Conservation (phyloP, 2,888 invertebrate genomes). For the Polydrusus cervinus region DNA sequence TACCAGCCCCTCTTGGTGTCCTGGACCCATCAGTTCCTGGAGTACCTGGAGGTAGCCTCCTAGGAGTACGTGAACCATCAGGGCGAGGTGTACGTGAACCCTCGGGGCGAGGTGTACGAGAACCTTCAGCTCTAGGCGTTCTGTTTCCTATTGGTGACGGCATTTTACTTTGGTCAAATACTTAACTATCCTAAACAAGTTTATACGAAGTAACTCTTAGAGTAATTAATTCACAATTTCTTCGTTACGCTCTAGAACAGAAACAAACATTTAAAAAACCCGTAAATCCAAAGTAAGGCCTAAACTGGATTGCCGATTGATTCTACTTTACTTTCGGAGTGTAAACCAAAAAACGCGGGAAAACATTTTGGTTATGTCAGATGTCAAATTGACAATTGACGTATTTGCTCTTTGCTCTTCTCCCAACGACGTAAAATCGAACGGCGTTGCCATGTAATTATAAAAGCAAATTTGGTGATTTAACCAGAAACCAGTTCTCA, state of each 20-base stretch:
- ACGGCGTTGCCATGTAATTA: neutral
- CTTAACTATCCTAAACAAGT: neutral
- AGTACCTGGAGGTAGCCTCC: constrained; percentile 50
- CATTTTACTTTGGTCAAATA: constrained; percentile 39
- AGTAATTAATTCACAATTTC: too few relatives aligned
- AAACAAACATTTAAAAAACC: neutral
- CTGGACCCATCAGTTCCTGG: constrained; percentile 46
- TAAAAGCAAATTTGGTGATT: neutral
- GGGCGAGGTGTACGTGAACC: constrained; percentile 55
- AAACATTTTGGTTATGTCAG: neutral
- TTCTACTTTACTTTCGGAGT: too few relatives aligned
- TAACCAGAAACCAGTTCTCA: neutral
- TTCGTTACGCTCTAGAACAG: neutral
- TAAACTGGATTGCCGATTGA: too few relatives aligned
- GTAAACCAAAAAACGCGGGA: constrained; percentile 27
- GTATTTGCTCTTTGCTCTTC: too few relatives aligned
- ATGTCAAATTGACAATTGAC: neutral
- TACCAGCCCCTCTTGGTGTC: constrained; percentile 53
- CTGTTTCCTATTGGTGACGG: constrained; percentile 52
- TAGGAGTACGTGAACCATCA: constrained; percentile 44
- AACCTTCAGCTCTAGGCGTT: constrained; percentile 48
- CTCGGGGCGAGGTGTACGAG: constrained; percentile 55
- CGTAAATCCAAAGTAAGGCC: too few relatives aligned
- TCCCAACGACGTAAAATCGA: neutral
- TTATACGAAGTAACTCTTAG: too few relatives aligned